Base-by-base conservation (phyloP, 1,140 invertebrate species). In the Myzus persicae region DNA sequence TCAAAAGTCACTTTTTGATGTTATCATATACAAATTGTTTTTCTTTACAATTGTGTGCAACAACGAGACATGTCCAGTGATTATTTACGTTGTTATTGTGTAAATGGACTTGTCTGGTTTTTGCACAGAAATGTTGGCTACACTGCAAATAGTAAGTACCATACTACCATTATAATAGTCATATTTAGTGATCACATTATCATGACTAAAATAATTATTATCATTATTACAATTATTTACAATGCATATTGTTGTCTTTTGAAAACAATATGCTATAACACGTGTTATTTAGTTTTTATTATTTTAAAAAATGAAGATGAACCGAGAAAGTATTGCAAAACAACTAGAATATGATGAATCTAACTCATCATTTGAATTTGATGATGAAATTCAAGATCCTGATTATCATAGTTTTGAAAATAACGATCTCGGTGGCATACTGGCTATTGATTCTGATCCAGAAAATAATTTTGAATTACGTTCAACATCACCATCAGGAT, bases 241-340 rank as follows among this genome's bases (percentile, higher is more conserved):
- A 87, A 31, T 38, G 54, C 54, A 54, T 54, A 51, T 90, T 24
- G 48, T 38, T 90, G 36, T 90, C 54, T 40, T 36, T 90, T 54
- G 40, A 36, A 24, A 54, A 36, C 7, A n/a, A n/a, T 90, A 8
- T 38, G 48, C 48, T 54, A 7, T 48, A 90, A 90, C 88, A 14
- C 48, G 48, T 90, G 88, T 48, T 90, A 90, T 90, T 90, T 90
- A 90, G 88, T 54, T 90, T 38, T 90, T 44, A 90, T 51, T 51
- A 54, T 90, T 26, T 90, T 89, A n/a, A n/a, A n/a, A n/a, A n/a
- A n/a, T 48, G 6, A 89, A 48, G 54, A 89, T 89, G 87, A 51
- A 89, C 46, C 36, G 46, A 14, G 44, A 51, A 54, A 89, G 38
- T 89, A 51, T 89, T 36, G 18, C 46, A 48, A 89, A 89, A 51